Evolutionary conservation across 1,140 invertebrate species (phyloP).

Genomic region (Caenorhabditis tropicalis): DNA sequence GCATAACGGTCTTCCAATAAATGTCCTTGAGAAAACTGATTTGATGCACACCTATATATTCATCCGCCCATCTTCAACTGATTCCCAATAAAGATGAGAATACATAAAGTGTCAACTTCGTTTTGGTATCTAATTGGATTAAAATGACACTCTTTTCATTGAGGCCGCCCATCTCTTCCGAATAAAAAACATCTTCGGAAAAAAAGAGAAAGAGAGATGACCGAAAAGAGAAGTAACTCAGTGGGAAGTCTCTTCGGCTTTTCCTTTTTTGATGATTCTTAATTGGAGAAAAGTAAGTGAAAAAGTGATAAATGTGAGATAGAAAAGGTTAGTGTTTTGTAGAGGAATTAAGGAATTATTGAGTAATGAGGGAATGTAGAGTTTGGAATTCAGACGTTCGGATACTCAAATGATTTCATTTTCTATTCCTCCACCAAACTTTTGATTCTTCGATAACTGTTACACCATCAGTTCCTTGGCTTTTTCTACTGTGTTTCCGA

Average conservation of each 20-base stretch:
- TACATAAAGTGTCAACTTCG: constrained; percentile 33
- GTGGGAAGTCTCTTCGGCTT: constrained; percentile 20
- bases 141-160: constrained; percentile 26
- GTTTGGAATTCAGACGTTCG: too few relatives aligned
- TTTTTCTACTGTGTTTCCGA: too few relatives aligned
- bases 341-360: too few relatives aligned
- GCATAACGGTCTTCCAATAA: too few relatives aligned
- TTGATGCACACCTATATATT: background rate
- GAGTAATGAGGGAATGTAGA: too few relatives aligned
- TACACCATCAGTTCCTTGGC: too few relatives aligned
- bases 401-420: too few relatives aligned
- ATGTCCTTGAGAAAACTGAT: background rate
- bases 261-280: background rate
- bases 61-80: background rate
- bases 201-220: too few relatives aligned
- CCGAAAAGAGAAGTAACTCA: background rate
- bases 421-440: too few relatives aligned
- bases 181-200: too few relatives aligned
- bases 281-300: background rate
- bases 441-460: too few relatives aligned
- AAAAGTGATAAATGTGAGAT: constrained; percentile 33
- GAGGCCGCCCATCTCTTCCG: background rate
- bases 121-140: constrained; percentile 10
- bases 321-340: too few relatives aligned
- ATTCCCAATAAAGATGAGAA: constrained; percentile 13